Percentiles rank a stretch among this genome's conserved stretches.
Evolutionary conservation across 2,888 invertebrate species (phyloP).

Genomic region (Philonicus albiceps): DNA sequence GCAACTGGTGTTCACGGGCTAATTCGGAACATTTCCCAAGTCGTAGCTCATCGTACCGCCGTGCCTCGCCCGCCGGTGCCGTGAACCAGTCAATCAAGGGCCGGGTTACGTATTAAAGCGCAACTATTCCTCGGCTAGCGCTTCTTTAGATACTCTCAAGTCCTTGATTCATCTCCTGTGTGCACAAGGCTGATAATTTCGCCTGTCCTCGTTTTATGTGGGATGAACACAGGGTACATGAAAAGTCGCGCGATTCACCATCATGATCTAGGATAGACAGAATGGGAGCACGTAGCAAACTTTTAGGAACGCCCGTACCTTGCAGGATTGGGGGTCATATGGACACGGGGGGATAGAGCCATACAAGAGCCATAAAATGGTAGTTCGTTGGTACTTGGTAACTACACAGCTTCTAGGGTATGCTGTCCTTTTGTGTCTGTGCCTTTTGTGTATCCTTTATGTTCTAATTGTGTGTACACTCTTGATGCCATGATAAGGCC

Average conservation of each 20-base stretch:
- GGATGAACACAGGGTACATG: constrained; percentile 9
- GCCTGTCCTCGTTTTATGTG: constrained; percentile 43
- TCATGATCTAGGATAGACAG: constrained; percentile 4
- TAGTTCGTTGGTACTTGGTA: constrained; percentile 30
- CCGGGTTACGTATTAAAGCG: neutral
- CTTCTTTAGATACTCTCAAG: constrained; percentile 24
- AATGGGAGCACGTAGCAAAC: constrained; percentile 27
- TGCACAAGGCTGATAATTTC: constrained; percentile 44
- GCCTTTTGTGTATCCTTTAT: constrained; percentile 13
- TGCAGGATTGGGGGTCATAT: neutral
- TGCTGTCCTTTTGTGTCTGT: constrained; percentile 30
- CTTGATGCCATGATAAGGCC: constrained; percentile 19
- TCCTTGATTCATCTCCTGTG: constrained; percentile 40
- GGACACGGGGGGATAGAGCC: constrained; percentile 9
- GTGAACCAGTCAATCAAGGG: constrained; percentile 22
- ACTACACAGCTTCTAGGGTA: constrained; percentile 26
- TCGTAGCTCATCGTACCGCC: neutral
- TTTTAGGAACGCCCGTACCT: constrained; percentile 14
- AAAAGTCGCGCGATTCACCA: constrained; percentile 14
- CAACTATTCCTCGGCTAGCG: constrained; percentile 22
- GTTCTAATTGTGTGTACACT: constrained; percentile 31
- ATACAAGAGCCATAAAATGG: constrained; percentile 29
- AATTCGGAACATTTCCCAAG: constrained; percentile 6
- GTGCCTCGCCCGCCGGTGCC: neutral
- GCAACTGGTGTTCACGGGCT: constrained; percentile 27